Base-by-base conservation (phyloP, 2,797 vertebrate species). In the Mallotus villosus region DNA sequence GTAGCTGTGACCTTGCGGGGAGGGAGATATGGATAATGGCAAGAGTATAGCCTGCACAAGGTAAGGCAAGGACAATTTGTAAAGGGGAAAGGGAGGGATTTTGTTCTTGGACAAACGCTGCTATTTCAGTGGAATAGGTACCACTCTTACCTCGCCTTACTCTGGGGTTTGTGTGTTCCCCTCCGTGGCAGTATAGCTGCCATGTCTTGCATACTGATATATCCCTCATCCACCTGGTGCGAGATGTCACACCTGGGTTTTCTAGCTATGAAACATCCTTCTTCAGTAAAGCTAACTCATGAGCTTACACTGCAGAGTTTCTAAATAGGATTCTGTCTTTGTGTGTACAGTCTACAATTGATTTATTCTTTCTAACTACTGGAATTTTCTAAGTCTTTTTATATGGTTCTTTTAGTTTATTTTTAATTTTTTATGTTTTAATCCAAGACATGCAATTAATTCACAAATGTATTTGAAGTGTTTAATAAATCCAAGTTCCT, bases 141-240 rank as follows among this genome's bases (percentile, higher is more conserved):
- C 11, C 51, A 17, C 74, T 73, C 77, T 72, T 24, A n/a, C 46
- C 51, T 16, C 24, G 6, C 49, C 51, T 12, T 8, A 17, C 29
- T 77, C 66, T 65, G 49, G 66, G 72, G 68, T 75, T 80, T 68
- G 63, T 73, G 72, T 73, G 79, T 61, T 75, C 78, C 17, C n/a
- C 25, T 77, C 73, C 73, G 74, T 72, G 74, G 79, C 77, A 67
- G 59, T 72, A 68, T 27, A 17, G 67, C 70, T 69, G 75, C 57
- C 2, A 22, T 67, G 74, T 77, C 64, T 68, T 78, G 76, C 72
- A 84, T 84, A 74, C 73, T 78, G 78, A 86, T 84, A 67, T 2
- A 0, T 57, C 37, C 68, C 65, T 72, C 58, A 49, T 67, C 53
- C 49, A 77, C 74, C 69, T 74, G 71, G n/a, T 17, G 63, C 64